Evolutionary conservation across 2,113 vertebrate species (phyloP), one percentile per base, ranked within the genome.

Genomic region (Neofelis nebulosa): DNA sequence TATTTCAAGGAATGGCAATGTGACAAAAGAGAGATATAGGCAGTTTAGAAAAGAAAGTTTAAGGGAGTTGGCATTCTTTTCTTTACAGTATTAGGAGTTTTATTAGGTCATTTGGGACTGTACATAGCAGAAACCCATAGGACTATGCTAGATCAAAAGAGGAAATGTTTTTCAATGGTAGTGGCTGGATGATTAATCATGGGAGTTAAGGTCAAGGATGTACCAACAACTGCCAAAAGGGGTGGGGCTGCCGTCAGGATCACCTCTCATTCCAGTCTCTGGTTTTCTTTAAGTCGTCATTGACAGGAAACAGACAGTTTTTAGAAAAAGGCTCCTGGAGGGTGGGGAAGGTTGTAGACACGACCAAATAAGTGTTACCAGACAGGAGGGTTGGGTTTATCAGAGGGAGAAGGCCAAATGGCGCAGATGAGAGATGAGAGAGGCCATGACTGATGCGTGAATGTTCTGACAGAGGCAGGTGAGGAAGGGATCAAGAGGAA

Each of bases 401-500:
- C 27, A 61, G 95, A 89, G 73, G 63, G 21, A 91, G 71, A 65
- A 81, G 18, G 31, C 92, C 36, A 76, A 93, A 71, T 76, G 86
- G 68, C 63, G 65, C 79, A 65, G 76, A 95, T 71, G 88, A 93
- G 78, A 55, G 36, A 21, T 13, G 11, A 65, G 74, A 87, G 57
- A 74, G 41, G 7, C 63, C 8, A 1, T 95, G 52, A 90, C 66
- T 95, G 94, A 92, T 61, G 69, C 33, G 48, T 31, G 65, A 61
- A 4, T 61, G 82, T 94, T 95, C 29, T 89, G 48, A 90, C 15
- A 52, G 73, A 90, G 68, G 73, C 86, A 97, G 78, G 33, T 95
- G 92, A 96, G 52, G 63, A 89, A 92, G 83, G 36, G 61, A 94
- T 94, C 55, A 52, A 87, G 86, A 80, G 38, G 21, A 18, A 88